A percentile compares a stretch with the other conserved stretches of the same genome.
Evolutionary conservation across 2,888 invertebrate species (phyloP).

Genomic region (Synanthedon myopaeformis): DNA sequence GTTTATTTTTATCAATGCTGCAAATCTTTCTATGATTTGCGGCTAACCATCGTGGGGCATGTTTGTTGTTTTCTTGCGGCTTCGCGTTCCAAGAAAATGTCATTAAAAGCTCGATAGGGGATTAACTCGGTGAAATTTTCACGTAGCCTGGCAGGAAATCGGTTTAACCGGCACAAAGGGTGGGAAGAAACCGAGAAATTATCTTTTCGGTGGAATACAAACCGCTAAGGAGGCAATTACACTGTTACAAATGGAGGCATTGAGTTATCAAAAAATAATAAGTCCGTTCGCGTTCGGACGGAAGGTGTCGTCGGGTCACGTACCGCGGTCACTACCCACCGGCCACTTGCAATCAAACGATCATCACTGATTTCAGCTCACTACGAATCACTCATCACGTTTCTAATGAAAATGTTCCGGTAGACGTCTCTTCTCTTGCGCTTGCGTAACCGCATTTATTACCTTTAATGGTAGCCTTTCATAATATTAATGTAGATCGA

Average conservation of each 20-base stretch:
- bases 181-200: conserved; percentile 66
- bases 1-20: conserved; percentile 68
- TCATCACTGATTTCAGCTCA: conserved; percentile 38
- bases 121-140: conserved; percentile 63
- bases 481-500: conserved; percentile 44
- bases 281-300: conserved; percentile 39
- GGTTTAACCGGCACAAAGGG: conserved; percentile 62
- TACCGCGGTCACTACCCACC: conserved; percentile 41
- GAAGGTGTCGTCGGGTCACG: conserved; percentile 62
- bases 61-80: conserved; percentile 59
- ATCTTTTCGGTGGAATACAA: conserved; percentile 56
- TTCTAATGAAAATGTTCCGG: conserved; percentile 60
- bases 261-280: conserved; percentile 64
- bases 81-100: conserved; percentile 56
- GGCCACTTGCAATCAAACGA: conserved; percentile 7
- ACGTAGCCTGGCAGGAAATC: conserved; percentile 65
- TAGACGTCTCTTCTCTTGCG: conserved; percentile 55
- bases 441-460: conserved; percentile 64
- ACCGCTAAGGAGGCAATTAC: conserved; percentile 67
- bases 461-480: conserved; percentile 51
- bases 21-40: conserved; percentile 69
- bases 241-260: conserved; percentile 60
- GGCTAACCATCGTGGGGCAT: conserved; percentile 52
- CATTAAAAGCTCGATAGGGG: conserved; percentile 66
- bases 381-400: conserved; percentile 48